Percentiles rank a stretch among this genome's conserved stretches.
Evolutionary conservation across 1,140 invertebrate genomes (phyloP).

Genomic region (Chelonus insularis): DNA sequence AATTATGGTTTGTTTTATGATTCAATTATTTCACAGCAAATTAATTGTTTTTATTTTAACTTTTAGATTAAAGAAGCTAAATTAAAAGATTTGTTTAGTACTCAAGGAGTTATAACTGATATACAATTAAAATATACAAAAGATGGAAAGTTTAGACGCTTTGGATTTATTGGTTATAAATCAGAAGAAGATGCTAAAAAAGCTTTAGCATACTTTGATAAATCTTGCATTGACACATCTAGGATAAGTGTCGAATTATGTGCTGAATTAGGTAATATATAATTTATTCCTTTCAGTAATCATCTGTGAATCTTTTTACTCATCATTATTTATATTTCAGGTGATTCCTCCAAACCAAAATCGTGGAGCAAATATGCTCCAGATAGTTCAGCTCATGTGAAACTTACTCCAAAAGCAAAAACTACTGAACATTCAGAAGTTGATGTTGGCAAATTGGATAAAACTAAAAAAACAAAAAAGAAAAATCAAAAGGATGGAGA

Average conservation of each 20-base stretch:
- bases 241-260: conserved; percentile 81
- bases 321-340: conserved; percentile 45
- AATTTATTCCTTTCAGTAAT: too few relatives aligned
- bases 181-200: conserved; percentile 74
- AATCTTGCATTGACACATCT: conserved; percentile 79
- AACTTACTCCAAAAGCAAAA: conserved; percentile 48
- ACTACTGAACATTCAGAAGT: conserved; percentile 47
- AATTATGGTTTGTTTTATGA: too few relatives aligned
- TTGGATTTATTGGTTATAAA: conserved; percentile 90
- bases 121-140: conserved; percentile 88
- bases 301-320: conserved; percentile 17
- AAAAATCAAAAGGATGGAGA: conserved; percentile 49
- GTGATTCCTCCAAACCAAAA: conserved; percentile 81
- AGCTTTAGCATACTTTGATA: conserved; percentile 80
- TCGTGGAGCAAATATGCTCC: conserved; percentile 85
- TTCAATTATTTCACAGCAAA: too few relatives aligned
- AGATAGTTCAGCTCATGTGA: conserved; percentile 72
- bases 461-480: conserved; percentile 44
- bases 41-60: conserved; percentile 37
- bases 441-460: conserved; percentile 41
- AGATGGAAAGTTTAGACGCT: conserved; percentile 88
- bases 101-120: conserved; percentile 87
- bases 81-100: conserved; percentile 72
- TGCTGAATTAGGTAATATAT: conserved; percentile 69
- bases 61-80: conserved; percentile 77